Conservation (phyloP, 1,140 invertebrate genomes). For the Limonius californicus region DNA sequence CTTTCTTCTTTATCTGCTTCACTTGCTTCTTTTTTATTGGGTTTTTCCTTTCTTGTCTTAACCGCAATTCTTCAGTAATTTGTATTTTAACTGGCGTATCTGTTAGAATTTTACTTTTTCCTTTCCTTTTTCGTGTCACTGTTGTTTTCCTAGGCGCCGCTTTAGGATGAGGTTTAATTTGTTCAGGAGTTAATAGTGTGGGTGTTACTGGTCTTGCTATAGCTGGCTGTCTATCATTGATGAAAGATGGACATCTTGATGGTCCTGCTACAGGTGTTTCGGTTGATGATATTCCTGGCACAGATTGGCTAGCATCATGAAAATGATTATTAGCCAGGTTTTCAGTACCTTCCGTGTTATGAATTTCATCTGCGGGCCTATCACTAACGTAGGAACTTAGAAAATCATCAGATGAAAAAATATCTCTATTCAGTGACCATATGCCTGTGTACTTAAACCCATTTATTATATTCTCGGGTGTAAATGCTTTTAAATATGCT, state of each 20-base stretch:
- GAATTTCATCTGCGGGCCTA: no score
- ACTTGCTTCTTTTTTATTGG: not conserved
- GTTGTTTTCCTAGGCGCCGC: not conserved
- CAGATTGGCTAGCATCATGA: no score
- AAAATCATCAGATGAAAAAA: conserved; percentile 27
- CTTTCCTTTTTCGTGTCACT: not conserved
- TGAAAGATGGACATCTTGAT: no score
- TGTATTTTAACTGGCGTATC: not conserved
- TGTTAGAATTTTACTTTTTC: not conserved
- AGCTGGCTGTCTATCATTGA: no score
- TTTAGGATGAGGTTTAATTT: not conserved
- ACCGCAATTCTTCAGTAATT: not conserved
- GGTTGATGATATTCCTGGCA: no score
- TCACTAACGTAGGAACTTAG: conserved; percentile 16
- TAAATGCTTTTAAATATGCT: not conserved
- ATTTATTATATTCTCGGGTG: conserved; percentile 7
- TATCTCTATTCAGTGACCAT: conserved; percentile 24
- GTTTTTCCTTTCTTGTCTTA: not conserved
- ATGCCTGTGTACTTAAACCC: conserved; percentile 19
- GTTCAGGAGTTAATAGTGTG: not conserved
- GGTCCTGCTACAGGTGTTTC: no score
- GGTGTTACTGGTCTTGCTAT: no score
- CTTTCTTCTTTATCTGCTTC: not conserved
- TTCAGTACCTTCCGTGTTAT: no score
- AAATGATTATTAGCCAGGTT: no score